Evolutionary conservation across 2,888 invertebrate genomes (phyloP), one percentile per base, ranked within the genome.

Genomic region (Acanthopleura granulata): DNA sequence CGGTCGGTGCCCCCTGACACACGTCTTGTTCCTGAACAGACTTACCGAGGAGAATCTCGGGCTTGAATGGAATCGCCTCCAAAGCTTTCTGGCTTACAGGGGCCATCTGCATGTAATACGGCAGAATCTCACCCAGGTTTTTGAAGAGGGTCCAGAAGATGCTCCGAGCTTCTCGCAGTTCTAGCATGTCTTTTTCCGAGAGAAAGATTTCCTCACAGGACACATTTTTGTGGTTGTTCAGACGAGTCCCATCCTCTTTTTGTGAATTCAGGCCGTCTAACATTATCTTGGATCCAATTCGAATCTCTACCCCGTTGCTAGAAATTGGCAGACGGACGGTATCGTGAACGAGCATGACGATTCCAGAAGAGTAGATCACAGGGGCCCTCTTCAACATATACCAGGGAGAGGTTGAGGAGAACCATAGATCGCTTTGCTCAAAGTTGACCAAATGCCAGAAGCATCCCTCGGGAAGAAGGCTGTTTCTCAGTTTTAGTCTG

Each of bases 371-470:
- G 25, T 22, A 66, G 1, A 27, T 25, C 16, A 22, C 66, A 14
- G 66, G 16, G 6, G 16, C 9, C 12, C 3, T 25, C 9, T 27
- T 66, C 29, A 27, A 27, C 25, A 6, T 22, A 25, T 66, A 66
- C 66, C 66, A 66, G 14, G 18, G 29, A 16, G 66, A 66, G 3
- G 66, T 66, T 27, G 66, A 66, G 66, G 66, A 66, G 25, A 66
- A 66, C 66, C 66, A 66, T 1, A 66, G 25, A 3, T 22, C 29
- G 29, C 25, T 1, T 3, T 25, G 22, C 6, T 16, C 29, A 27
- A 66, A 66, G 15, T 27, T 66, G 3, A 66, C 1, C 15, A 16
- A 27, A 15, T 6, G 6, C 66, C 66, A 66, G 14, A 66, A 66
- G 25, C 66, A 66, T 25, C 66, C 66, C 3, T 22, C 16, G 25